A percentile compares a stretch with the other conserved stretches of the same genome.
These are phyloP conservation scores for Kryphioiulus occultus DNA, from an alignment of 2,888 invertebrate species.

Conservation along the genomic window DNA sequence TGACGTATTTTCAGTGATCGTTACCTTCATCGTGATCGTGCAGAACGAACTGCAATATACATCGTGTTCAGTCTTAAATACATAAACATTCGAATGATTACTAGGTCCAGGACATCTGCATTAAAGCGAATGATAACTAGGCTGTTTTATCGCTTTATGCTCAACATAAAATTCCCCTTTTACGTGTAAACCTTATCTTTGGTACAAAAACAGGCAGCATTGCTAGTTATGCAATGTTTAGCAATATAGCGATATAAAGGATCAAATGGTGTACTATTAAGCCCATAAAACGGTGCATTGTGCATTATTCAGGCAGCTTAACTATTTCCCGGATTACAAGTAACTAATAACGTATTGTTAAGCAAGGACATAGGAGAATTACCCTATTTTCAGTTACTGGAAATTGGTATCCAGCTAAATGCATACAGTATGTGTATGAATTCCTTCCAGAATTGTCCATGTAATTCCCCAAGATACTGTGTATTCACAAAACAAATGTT, in stretches of 20 bases:
- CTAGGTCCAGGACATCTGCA: not conserved
- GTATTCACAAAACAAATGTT: no score
- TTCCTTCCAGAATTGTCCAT: not conserved
- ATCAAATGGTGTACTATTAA: not conserved
- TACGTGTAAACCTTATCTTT: not conserved
- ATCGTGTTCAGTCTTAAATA: not conserved
- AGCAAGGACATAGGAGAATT: not conserved
- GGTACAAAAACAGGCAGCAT: not conserved
- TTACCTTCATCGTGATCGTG: not conserved
- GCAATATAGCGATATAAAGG: no score
- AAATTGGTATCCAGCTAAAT: not conserved
- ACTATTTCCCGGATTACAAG: not conserved
- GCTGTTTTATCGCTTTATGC: not conserved
- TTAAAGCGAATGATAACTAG: not conserved
- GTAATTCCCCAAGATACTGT: not conserved
- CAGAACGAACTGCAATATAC: not conserved
- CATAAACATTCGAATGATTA: not conserved
- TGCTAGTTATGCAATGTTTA: not conserved
- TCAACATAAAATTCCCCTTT: not conserved
- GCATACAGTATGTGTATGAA: not conserved
- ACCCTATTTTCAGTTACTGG: not conserved
- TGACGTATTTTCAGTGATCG: no score
- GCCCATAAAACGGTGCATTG: not conserved
- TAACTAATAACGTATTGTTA: not conserved
- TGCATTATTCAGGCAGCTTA: not conserved